These are phyloP conservation scores for Sapayoa aenigma DNA, from an alignment of 2,113 vertebrate species.

Conservation along the genomic window DNA sequence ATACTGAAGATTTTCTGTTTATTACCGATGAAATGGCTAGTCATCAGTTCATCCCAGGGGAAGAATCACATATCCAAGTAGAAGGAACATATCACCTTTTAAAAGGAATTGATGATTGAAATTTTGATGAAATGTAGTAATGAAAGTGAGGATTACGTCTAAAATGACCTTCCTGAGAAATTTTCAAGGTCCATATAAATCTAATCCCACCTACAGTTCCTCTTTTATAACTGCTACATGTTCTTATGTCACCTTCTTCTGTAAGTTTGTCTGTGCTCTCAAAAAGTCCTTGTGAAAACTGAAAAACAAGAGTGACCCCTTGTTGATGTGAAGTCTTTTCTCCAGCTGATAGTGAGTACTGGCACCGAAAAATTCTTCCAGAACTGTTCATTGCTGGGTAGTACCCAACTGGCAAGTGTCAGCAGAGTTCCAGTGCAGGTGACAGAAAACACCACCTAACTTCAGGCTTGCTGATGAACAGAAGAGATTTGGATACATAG, in stretches of 20 bases:
- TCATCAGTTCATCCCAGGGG: slow-evolving; percentile 11
- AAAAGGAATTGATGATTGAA: slow-evolving; percentile 33
- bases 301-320: not conserved
- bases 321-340: not conserved
- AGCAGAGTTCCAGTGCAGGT: not conserved
- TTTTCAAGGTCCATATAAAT: not conserved
- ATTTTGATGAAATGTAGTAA: slow-evolving; percentile 24
- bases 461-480: not conserved
- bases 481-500: not conserved
- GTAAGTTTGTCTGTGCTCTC: not conserved
- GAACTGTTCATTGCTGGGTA: not conserved
- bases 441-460: not conserved
- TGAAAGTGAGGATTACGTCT: not conserved
- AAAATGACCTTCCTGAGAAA: not conserved
- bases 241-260: slow-evolving; percentile 24
- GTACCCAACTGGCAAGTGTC: not conserved
- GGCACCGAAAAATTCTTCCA: not conserved
- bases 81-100: not conserved
- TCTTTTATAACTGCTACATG: not conserved
- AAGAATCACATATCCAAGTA: slow-evolving; percentile 9
- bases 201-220: not conserved
- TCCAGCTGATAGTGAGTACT: not conserved
- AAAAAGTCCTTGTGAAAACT: not conserved
- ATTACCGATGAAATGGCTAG: slow-evolving; percentile 27
- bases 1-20: slow-evolving; percentile 35